phyloP scores from a whole-genome alignment of 2,113 vertebrate species.

The Xenopus tropicalis region DNA sequence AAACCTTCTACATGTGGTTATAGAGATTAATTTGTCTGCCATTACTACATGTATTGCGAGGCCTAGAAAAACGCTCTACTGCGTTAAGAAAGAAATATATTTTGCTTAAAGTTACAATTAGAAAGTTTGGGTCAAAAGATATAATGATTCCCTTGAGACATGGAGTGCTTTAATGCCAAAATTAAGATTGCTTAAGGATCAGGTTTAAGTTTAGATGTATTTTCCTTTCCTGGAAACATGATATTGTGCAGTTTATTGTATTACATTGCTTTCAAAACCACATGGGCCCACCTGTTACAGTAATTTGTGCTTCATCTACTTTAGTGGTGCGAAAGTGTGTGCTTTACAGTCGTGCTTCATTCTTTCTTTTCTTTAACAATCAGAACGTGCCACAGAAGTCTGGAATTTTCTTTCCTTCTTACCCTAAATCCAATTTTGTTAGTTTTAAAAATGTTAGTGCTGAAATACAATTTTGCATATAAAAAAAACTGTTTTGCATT shows the following conservation, averaged over 20 bases:
- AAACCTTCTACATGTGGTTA: constrained; percentile 52
- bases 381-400: constrained; percentile 47
- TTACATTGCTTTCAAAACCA: constrained; percentile 69
- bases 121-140: constrained; percentile 61
- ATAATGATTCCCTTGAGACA: constrained; percentile 59
- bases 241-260: constrained; percentile 68
- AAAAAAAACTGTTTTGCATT: too few relatives aligned
- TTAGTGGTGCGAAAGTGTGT: constrained; percentile 54
- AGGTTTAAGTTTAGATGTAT: constrained; percentile 58
- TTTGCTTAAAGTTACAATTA: constrained; percentile 76
- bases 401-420: constrained; percentile 14
- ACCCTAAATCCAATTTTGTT: too few relatives aligned
- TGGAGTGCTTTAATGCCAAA: constrained; percentile 63
- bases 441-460: background rate
- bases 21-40: constrained; percentile 61
- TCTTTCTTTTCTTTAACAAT: constrained; percentile 49
- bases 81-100: constrained; percentile 70
- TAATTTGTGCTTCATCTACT: constrained; percentile 61
- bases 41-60: constrained; percentile 56
- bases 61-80: constrained; percentile 57
- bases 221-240: constrained; percentile 66
- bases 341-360: constrained; percentile 43
- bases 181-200: constrained; percentile 59
- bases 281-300: constrained; percentile 68
- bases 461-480: too few relatives aligned